A percentile compares a stretch with the other conserved stretches of the same genome.
These are phyloP conservation scores for Thinocorus orbignyianus DNA, from an alignment of 2,113 vertebrate species.

Conservation along the genomic window DNA sequence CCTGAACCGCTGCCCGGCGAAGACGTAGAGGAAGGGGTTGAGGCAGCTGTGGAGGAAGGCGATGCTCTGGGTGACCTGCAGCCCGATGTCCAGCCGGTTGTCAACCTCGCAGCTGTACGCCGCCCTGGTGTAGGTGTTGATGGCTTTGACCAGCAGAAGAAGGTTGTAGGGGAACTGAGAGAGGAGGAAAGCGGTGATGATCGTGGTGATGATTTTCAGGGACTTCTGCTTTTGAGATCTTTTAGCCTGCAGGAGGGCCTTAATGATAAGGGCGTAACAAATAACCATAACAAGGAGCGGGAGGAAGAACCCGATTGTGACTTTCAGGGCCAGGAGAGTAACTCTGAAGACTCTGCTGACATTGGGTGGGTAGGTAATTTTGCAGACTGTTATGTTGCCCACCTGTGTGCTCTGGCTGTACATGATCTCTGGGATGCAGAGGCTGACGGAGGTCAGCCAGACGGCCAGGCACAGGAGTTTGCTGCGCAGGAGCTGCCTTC, in stretches of 20 bases:
- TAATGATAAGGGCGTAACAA: slow-evolving; percentile 87
- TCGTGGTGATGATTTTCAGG: slow-evolving; percentile 80
- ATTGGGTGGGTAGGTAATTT: slow-evolving; percentile 66
- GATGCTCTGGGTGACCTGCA: slow-evolving; percentile 82
- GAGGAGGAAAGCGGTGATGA: slow-evolving; percentile 83
- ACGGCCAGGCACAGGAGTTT: slow-evolving; percentile 77
- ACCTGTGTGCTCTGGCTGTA: slow-evolving; percentile 72
- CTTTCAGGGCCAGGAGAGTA: slow-evolving; percentile 78
- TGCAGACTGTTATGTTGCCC: slow-evolving; percentile 24
- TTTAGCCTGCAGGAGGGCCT: slow-evolving; percentile 81
- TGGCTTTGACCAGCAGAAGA: slow-evolving; percentile 79
- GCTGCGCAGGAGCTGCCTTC: slow-evolving; percentile 76
- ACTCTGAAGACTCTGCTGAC: slow-evolving; percentile 69
- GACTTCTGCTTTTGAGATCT: slow-evolving; percentile 89
- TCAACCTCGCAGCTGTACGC: slow-evolving; percentile 68
- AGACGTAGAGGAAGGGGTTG: slow-evolving; percentile 88
- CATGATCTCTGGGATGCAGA: slow-evolving; percentile 86
- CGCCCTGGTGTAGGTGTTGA: slow-evolving; percentile 45
- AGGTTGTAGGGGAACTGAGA: slow-evolving; percentile 87
- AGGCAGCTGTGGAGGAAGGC: slow-evolving; percentile 89
- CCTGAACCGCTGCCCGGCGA: slow-evolving; percentile 86
- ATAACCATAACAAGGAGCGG: slow-evolving; percentile 82
- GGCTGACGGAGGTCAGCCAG: slow-evolving; percentile 76
- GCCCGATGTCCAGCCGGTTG: slow-evolving; percentile 70
- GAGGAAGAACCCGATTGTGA: slow-evolving; percentile 84